Evolutionary conservation across 1,140 invertebrate genomes (phyloP).

Genomic region (Trichogramma pretiosum): DNA sequence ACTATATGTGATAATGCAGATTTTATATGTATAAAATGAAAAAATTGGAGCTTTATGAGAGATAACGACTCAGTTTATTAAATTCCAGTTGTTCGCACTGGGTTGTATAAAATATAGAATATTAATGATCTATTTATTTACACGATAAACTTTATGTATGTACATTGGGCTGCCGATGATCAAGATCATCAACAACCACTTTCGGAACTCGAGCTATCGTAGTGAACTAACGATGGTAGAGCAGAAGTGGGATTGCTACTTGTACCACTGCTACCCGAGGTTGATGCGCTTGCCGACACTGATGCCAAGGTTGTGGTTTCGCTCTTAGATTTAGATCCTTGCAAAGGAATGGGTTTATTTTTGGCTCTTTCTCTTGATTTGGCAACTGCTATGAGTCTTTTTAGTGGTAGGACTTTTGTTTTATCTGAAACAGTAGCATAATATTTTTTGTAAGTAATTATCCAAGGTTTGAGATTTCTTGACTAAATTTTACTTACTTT

Average conservation of each 20-base stretch:
- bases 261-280: not conserved
- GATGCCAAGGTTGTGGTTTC: conserved; percentile 10
- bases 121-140: not conserved
- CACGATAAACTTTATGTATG: conserved; percentile 17
- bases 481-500: not conserved
- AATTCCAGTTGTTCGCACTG: too few species aligned
- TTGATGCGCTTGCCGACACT: conserved; percentile 11
- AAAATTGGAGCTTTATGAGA: too few species aligned
- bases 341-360: conserved; percentile 9
- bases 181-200: conserved; percentile 31
- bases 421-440: conserved; percentile 24
- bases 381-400: conserved; percentile 31
- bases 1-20: too few species aligned
- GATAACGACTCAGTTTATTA: too few species aligned
- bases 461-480: not conserved
- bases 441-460: not conserved
- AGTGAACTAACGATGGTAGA: conserved; percentile 33
- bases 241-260: conserved; percentile 9
- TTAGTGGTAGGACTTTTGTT: conserved; percentile 22
- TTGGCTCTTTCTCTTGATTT: conserved; percentile 27
- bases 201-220: conserved; percentile 39
- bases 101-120: too few species aligned
- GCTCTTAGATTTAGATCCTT: conserved; percentile 16
- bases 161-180: conserved; percentile 17
- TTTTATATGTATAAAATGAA: too few species aligned